A percentile compares a stretch with the other conserved stretches of the same genome.
Conservation (phyloP, 1,140 invertebrate genomes). For the Melitaea cinxia region DNA sequence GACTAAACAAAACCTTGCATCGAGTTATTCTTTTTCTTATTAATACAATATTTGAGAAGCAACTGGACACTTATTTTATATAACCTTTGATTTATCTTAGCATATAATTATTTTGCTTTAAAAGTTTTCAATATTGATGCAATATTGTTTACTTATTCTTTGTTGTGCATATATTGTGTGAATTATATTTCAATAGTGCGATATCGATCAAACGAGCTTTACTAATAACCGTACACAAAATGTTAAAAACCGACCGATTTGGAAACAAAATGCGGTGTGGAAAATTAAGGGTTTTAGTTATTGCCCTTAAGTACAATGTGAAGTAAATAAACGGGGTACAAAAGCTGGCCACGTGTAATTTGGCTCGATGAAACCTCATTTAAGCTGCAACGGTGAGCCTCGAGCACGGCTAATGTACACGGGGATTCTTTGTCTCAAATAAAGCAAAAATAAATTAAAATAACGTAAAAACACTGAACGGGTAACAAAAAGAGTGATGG, state of each 20-base stretch:
- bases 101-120: neutral
- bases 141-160: no score
- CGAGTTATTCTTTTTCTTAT: slow-evolving; percentile 32
- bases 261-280: slow-evolving; percentile 52
- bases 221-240: slow-evolving; percentile 33
- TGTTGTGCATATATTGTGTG: no score
- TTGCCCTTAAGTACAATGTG: slow-evolving; percentile 79
- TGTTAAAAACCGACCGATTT: slow-evolving; percentile 46
- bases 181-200: slow-evolving; percentile 23
- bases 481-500: slow-evolving; percentile 67
- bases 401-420: slow-evolving; percentile 61
- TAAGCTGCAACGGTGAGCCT: slow-evolving; percentile 62
- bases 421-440: slow-evolving; percentile 63
- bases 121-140: neutral
- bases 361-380: slow-evolving; percentile 74
- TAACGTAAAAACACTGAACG: slow-evolving; percentile 71
- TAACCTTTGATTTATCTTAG: slow-evolving; percentile 8
- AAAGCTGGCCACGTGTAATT: slow-evolving; percentile 71
- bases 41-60: slow-evolving; percentile 34
- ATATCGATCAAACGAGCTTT: slow-evolving; percentile 25
- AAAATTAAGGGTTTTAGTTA: slow-evolving; percentile 75
- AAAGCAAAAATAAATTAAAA: slow-evolving; percentile 73
- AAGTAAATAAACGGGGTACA: slow-evolving; percentile 75
- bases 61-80: slow-evolving; percentile 24
- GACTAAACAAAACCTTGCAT: slow-evolving; percentile 54